These are phyloP conservation scores for Lateolabrax maculatus DNA, from an alignment of 2,797 vertebrate genomes.

Conservation along the genomic window DNA sequence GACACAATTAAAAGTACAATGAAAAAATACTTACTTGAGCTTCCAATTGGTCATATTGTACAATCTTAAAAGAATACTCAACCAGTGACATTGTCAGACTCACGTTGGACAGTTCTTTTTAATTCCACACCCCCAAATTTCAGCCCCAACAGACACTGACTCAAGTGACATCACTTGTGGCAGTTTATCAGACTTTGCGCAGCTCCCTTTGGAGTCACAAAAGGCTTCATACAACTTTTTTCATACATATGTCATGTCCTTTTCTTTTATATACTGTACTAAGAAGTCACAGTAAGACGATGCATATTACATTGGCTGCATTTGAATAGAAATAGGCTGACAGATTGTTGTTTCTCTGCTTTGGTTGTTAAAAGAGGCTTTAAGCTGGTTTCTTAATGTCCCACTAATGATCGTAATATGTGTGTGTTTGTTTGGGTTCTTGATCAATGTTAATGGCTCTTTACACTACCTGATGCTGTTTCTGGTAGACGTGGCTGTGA, in stretches of 20 bases:
- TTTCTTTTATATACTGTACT: background rate
- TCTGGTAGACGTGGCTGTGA: slow-evolving; percentile 14
- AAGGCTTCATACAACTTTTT: background rate
- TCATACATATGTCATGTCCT: no score
- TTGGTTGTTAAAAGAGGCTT: slow-evolving; percentile 26
- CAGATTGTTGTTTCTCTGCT: slow-evolving; percentile 6
- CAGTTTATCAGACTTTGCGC: background rate
- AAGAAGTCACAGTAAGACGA: no score
- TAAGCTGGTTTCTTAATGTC: background rate
- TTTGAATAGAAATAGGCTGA: background rate
- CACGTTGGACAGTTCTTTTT: no score
- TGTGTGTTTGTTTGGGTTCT: slow-evolving; percentile 39
- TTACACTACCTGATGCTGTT: slow-evolving; percentile 21
- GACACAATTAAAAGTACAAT: background rate
- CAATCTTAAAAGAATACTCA: no score
- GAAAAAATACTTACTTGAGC: no score
- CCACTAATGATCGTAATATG: slow-evolving; percentile 35
- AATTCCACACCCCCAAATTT: no score
- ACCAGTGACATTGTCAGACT: no score
- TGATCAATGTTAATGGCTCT: slow-evolving; percentile 57
- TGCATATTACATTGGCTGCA: background rate
- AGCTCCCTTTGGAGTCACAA: background rate
- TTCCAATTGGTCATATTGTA: no score
- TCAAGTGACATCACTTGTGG: background rate
- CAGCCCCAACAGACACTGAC: background rate